Evolutionary conservation across 2,797 vertebrate species (phyloP).

Genomic region (Lepus oiostolus): DNA sequence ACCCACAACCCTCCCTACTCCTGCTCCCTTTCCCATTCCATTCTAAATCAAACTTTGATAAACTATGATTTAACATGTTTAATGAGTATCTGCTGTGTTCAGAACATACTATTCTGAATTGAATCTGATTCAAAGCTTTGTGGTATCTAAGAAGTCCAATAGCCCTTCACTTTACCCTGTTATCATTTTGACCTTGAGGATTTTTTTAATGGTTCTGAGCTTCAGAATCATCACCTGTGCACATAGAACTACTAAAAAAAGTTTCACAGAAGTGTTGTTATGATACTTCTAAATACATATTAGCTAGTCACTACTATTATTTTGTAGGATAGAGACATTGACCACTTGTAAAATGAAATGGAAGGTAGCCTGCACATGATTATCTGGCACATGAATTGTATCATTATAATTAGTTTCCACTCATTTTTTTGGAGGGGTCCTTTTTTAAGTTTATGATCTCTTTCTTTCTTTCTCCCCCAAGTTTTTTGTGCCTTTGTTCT

Average conservation of each 20-base stretch:
- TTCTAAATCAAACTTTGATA: not conserved
- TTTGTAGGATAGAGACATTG: not conserved
- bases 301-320: not conserved
- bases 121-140: not conserved
- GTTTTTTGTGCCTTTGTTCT: not conserved
- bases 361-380: not conserved
- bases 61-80: not conserved
- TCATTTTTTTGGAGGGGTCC: not conserved
- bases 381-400: not conserved
- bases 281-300: not conserved
- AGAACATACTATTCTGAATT: not conserved
- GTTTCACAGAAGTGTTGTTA: not conserved
- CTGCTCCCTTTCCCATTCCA: not conserved
- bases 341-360: not conserved
- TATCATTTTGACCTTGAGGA: not conserved
- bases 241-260: not conserved
- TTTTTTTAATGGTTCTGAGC: not conserved
- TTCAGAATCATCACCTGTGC: not conserved
- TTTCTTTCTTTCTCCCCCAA: not conserved
- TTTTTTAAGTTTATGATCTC: not conserved
- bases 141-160: not conserved
- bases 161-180: not conserved
- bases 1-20: too few relatives aligned
- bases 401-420: not conserved
- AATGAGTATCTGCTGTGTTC: not conserved